These are phyloP conservation scores for Astur gentilis DNA, from an alignment of 2,113 vertebrate species.

Conservation along the genomic window DNA sequence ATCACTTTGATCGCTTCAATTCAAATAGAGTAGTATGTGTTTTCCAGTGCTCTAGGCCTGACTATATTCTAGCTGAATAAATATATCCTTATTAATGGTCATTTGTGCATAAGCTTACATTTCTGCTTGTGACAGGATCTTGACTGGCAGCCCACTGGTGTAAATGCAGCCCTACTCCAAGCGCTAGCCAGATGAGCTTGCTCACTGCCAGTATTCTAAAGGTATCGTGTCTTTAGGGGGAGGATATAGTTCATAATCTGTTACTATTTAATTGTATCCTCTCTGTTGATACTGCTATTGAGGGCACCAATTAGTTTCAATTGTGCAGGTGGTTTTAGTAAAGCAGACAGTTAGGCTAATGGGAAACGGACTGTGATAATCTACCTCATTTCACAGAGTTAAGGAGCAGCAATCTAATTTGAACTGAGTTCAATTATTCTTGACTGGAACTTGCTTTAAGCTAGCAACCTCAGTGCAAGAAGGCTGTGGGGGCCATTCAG, in stretches of 20 bases:
- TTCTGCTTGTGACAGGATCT: neutral
- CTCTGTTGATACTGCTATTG: neutral
- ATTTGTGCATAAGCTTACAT: neutral
- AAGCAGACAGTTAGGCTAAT: constrained; percentile 47
- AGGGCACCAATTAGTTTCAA: constrained; percentile 50
- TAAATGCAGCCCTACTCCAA: neutral
- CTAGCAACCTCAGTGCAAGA: neutral
- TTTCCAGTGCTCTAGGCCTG: neutral
- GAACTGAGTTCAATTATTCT: constrained; percentile 47
- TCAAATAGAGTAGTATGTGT: neutral
- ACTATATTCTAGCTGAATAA: neutral
- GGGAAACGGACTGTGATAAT: constrained; percentile 32
- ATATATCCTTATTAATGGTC: neutral
- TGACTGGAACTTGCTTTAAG: constrained; percentile 42
- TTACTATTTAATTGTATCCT: constrained; percentile 17
- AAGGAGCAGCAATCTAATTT: constrained; percentile 32
- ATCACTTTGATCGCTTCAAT: neutral
- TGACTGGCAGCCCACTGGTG: neutral
- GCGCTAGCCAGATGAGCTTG: neutral
- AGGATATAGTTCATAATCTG: constrained; percentile 6
- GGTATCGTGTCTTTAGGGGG: neutral
- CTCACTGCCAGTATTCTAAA: neutral
- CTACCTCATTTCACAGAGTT: constrained; percentile 46
- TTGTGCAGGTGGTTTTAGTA: constrained; percentile 51
- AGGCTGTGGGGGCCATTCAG: neutral